Conservation (phyloP, 2,113 vertebrate species). For the Eurypyga helias region DNA sequence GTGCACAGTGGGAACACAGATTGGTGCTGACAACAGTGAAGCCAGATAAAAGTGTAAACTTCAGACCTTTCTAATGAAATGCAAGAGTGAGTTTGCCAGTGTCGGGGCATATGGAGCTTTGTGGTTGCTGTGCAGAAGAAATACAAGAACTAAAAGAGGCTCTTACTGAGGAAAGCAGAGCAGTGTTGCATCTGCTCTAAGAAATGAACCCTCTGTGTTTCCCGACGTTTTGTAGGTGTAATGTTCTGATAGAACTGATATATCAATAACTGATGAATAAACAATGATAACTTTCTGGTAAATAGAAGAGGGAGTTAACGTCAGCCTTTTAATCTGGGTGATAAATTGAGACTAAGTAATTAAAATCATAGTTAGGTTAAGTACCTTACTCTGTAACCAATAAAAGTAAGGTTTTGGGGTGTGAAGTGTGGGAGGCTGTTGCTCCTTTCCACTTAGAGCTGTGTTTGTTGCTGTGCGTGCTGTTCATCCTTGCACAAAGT, state of each 20-base stretch:
- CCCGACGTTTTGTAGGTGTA: neutral
- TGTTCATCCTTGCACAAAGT: neutral
- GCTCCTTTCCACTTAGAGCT: conserved; percentile 14
- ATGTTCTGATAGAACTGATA: neutral
- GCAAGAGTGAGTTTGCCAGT: neutral
- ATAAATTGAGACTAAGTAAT: conserved; percentile 17
- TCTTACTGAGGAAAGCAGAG: neutral
- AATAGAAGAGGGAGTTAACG: neutral
- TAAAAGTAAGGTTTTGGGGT: neutral
- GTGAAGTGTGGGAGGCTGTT: neutral
- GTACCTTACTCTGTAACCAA: neutral
- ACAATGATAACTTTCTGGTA: neutral
- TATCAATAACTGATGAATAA: neutral
- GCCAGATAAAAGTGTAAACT: neutral
- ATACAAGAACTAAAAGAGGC: neutral
- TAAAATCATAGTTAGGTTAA: conserved; percentile 2
- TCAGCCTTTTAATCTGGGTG: neutral
- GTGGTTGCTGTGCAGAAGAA: neutral
- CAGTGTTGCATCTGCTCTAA: neutral
- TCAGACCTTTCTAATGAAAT: neutral
- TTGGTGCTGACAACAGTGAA: neutral
- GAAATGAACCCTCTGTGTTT: neutral
- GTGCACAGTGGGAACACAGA: neutral
- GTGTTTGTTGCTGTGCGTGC: neutral
- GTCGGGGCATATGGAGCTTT: neutral